A percentile compares a stretch with the other conserved stretches of the same genome.
phyloP scores from a whole-genome alignment of 92 coral and sea anemone species.

The Paramuricea clavata region DNA sequence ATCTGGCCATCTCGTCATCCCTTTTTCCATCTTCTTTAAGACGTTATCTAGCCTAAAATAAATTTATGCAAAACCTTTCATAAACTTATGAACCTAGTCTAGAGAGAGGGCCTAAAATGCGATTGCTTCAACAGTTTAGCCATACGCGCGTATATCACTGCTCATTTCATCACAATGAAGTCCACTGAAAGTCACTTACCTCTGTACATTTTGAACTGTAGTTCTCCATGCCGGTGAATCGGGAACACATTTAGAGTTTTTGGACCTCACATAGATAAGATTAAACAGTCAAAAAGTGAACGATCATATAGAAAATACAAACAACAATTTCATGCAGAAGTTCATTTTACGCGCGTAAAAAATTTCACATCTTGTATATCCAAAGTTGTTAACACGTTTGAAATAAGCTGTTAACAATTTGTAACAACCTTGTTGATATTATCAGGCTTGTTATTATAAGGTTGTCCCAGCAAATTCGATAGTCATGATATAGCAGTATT shows the following conservation, averaged over 20 bases:
- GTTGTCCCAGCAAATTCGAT: too few species aligned
- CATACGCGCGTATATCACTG: background rate
- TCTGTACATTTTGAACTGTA: background rate
- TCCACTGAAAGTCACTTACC: slow-evolving; percentile 7
- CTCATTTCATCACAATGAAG: background rate
- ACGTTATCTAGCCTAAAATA: background rate
- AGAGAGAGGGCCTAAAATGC: too few species aligned
- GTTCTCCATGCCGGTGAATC: slow-evolving; percentile 7
- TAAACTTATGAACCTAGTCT: too few species aligned
- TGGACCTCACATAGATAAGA: background rate
- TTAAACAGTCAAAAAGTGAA: slow-evolving; percentile 1
- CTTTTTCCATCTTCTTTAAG: slow-evolving; percentile 21
- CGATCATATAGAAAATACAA: background rate
- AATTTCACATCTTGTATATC: too few species aligned
- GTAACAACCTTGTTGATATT: too few species aligned
- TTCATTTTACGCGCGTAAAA: too few species aligned
- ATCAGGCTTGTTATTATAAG: too few species aligned
- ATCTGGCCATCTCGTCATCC: background rate
- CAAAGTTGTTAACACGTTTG: too few species aligned
- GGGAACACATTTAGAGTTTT: slow-evolving; percentile 10
- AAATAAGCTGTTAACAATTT: too few species aligned
- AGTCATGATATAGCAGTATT: too few species aligned
- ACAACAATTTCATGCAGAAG: background rate
- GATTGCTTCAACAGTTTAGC: too few species aligned
- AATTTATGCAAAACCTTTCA: background rate